Conservation (phyloP, 2,113 vertebrate genomes). For the Tachysurus fulvidraco region DNA sequence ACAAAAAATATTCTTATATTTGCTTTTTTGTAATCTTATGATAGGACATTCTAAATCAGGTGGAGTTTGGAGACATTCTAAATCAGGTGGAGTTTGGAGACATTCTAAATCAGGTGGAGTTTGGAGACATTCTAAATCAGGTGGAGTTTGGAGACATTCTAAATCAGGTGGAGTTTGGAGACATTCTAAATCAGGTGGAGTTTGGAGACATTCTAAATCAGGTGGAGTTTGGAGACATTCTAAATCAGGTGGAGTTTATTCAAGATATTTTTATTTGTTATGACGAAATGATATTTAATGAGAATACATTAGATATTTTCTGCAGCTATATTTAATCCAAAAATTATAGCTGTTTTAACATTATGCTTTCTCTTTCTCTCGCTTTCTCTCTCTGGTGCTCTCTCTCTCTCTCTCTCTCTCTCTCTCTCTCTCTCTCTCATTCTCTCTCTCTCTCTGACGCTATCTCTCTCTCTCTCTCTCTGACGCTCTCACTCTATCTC, state of each 20-base stretch:
- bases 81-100: background rate
- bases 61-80: no score
- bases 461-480: background rate
- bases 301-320: background rate
- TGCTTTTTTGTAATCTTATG: background rate
- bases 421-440: background rate
- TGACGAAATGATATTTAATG: background rate
- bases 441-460: no score
- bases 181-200: background rate
- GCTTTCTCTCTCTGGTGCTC: background rate
- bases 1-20: background rate
- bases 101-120: background rate
- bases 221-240: background rate
- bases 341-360: background rate
- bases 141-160: no score
- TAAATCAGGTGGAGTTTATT: background rate
- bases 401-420: background rate
- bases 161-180: background rate
- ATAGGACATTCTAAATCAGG: background rate
- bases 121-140: no score
- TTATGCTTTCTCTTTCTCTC: background rate
- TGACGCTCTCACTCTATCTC: constrained; percentile 6
- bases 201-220: no score
- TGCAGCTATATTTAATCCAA: background rate
- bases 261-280: background rate